Base-by-base conservation (phyloP, 2,888 invertebrate genomes). In the Hemistola chrysoprasaria region DNA sequence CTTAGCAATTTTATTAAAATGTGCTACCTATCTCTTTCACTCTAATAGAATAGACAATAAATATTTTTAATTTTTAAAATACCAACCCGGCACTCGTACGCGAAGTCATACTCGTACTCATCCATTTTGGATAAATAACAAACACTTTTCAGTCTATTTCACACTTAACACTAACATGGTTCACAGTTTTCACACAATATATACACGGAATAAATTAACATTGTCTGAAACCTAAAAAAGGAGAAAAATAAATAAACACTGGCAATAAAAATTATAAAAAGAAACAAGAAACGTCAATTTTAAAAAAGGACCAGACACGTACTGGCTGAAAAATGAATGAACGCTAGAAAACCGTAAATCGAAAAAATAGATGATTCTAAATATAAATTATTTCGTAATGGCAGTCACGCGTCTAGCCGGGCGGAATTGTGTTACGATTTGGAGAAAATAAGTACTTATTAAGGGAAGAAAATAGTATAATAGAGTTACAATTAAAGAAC, bases 11-110 rank as follows among this genome's bases (percentile, higher is more conserved):
- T 40, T 29, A 22, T 39, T 21, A 25, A n/a, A 22, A 3, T 3
- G 9, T 3, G 2, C 16, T 16, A 16, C n/a, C 9, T 28, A 7
- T 31, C 31, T 31, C 27, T 20, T 5, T 22, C 8, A n/a, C 27
- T 31, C 16, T 0, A 24, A 10, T 20, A n/a, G 6, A 20, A 35
- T 9, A 26, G 11, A 26, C 11, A 45, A 45, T 16, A 16, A 4
- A 4, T 16, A 16, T 3, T 16, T 16, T 16, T 16, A 3, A 16
- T 16, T 16, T 16, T 16, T 16, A 55, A 56, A 54, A 72, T 78
- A 87, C 90, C 75, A 83, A 92, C 92, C 92, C 91, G 90, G 83
- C 92, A 92, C 80, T 92, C 92, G 78, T 90, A 92, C 51, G 91
- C 90, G 84, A 92, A 92, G 79, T 92, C 90, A 80, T 92, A 92